Evolutionary conservation across 2,888 invertebrate species (phyloP).

Genomic region (Criorhina ranunculi): DNA sequence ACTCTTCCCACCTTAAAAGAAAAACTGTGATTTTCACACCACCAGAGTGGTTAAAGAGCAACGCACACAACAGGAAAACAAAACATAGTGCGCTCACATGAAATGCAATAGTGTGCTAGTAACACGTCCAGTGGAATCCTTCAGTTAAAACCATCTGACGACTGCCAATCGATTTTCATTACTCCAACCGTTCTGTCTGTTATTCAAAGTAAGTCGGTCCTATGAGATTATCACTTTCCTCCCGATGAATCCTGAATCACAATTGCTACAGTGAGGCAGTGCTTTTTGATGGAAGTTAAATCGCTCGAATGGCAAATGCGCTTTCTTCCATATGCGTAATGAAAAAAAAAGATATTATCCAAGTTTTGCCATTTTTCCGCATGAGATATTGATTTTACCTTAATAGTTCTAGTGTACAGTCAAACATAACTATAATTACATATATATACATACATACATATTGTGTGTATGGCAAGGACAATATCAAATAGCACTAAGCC

Average conservation of each 20-base stretch:
- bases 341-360: conserved; percentile 28
- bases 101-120: conserved; percentile 30
- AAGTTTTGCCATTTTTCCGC: not conserved
- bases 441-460: too few relatives aligned
- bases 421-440: conserved; percentile 18
- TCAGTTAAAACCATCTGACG: conserved; percentile 30
- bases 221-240: conserved; percentile 29
- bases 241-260: conserved; percentile 32
- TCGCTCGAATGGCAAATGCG: conserved; percentile 1
- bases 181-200: conserved; percentile 60
- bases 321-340: not conserved
- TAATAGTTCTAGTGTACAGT: not conserved
- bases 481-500: not conserved
- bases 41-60: conserved; percentile 46
- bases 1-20: not conserved
- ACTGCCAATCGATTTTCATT: conserved; percentile 66
- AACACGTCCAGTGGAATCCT: conserved; percentile 41
- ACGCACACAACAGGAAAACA: conserved; percentile 18
- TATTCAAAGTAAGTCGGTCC: conserved; percentile 2
- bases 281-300: conserved; percentile 35
- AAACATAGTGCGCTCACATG: conserved; percentile 24
- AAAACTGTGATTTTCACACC: conserved; percentile 54
- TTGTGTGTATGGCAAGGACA: conserved; percentile 13
- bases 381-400: not conserved
- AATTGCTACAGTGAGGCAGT: conserved; percentile 13